Conservation (phyloP, 2,113 vertebrate genomes). For the Salvator merianae region DNA sequence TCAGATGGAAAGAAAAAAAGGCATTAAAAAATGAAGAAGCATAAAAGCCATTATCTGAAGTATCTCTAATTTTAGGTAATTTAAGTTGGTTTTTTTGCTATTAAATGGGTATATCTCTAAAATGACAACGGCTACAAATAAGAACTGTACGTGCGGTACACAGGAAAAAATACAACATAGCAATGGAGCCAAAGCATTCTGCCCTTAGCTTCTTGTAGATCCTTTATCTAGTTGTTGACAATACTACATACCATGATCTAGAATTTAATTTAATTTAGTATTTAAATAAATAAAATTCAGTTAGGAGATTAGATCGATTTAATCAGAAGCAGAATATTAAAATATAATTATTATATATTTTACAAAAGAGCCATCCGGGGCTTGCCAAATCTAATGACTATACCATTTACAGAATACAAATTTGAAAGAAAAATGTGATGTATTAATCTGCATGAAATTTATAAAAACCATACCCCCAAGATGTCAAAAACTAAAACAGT, state of each 20-base stretch:
- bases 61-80: conserved; percentile 58
- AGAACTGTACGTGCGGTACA: conserved; percentile 42
- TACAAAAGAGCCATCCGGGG: too few species aligned
- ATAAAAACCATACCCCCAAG: too few species aligned
- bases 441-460: too few species aligned
- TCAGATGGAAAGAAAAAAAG: conserved; percentile 27
- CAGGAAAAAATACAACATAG: conserved; percentile 38
- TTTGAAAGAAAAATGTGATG: too few species aligned
- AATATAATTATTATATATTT: too few species aligned
- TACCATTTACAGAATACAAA: too few species aligned
- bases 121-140: conserved; percentile 56
- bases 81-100: conserved; percentile 60
- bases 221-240: neutral
- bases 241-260: conserved; percentile 15
- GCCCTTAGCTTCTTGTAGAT: conserved; percentile 31
- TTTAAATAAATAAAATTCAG: conserved; percentile 15
- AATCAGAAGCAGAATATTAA: too few species aligned
- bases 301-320: neutral
- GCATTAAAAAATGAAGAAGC: conserved; percentile 36
- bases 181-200: conserved; percentile 53
- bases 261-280: too few species aligned
- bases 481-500: too few species aligned
- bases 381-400: too few species aligned
- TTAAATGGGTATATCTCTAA: conserved; percentile 47
- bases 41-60: conserved; percentile 51